Evolutionary conservation across 2,888 invertebrate genomes (phyloP).

Genomic region (Scelioninae gen. 1): DNA sequence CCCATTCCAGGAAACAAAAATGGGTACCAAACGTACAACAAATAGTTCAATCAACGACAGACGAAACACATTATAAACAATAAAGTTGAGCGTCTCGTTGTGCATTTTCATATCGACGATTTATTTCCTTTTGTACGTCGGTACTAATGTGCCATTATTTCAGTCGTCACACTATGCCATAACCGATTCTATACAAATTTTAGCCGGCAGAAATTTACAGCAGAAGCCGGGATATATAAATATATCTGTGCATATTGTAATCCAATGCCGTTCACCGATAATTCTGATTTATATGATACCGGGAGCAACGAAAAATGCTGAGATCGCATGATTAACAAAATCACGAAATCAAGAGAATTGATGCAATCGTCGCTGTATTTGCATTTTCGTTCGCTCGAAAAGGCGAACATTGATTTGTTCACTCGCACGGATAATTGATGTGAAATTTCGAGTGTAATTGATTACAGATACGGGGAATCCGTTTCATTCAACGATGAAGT

Average conservation of each 20-base stretch:
- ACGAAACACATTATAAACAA: conserved; percentile 40
- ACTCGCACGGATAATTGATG: too few species aligned
- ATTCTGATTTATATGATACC: conserved; percentile 49
- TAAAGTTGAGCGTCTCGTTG: conserved; percentile 18
- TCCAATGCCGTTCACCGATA: conserved; percentile 52
- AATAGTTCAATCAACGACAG: conserved; percentile 14
- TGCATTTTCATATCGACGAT: conserved; percentile 38
- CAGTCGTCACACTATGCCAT: conserved; percentile 41
- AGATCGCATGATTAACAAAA: conserved; percentile 26
- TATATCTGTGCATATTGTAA: conserved; percentile 57
- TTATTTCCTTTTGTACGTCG: conserved; percentile 31
- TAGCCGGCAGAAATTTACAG: conserved; percentile 46
- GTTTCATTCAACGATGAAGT: too few species aligned
- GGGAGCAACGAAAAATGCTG: conserved; percentile 38
- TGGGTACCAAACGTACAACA: background rate
- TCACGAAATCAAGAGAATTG: conserved; percentile 26
- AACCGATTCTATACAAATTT: conserved; percentile 45
- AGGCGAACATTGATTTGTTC: too few species aligned
- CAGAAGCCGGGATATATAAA: conserved; percentile 43
- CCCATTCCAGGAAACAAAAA: background rate
- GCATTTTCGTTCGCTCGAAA: too few species aligned
- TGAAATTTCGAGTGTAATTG: too few species aligned
- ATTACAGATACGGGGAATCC: too few species aligned
- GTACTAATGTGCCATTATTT: conserved; percentile 42
- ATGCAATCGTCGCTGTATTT: too few species aligned